These are phyloP conservation scores for Drosophila affinis DNA, from an alignment of 2,888 invertebrate genomes.

Conservation along the genomic window DNA sequence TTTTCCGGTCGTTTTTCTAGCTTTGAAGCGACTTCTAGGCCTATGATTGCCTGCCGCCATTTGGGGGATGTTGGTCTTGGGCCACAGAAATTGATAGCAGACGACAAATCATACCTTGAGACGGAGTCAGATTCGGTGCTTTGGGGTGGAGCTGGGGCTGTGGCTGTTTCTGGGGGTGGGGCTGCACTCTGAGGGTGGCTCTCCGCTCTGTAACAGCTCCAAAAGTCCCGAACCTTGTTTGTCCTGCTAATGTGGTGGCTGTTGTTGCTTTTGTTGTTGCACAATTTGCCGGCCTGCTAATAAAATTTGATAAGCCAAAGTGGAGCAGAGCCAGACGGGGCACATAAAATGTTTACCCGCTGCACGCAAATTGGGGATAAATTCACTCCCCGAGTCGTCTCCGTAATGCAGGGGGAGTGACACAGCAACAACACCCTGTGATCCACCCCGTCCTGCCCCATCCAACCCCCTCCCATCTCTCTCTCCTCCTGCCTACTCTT, in stretches of 20 bases:
- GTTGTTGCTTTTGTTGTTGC: slow-evolving; percentile 50
- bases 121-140: slow-evolving; percentile 33
- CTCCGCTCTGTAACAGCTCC: slow-evolving; percentile 34
- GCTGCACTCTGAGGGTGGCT: slow-evolving; percentile 62
- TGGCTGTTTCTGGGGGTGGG: slow-evolving; percentile 14
- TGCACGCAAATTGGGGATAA: slow-evolving; percentile 82
- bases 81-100: slow-evolving; percentile 70
- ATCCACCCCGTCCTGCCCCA: background rate
- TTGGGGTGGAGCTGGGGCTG: slow-evolving; percentile 41
- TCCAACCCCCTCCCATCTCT: too few relatives aligned
- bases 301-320: slow-evolving; percentile 78
- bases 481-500: background rate
- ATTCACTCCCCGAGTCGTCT: slow-evolving; percentile 43
- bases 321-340: slow-evolving; percentile 53
- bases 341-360: slow-evolving; percentile 73
- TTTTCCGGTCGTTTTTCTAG: slow-evolving; percentile 71
- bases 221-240: slow-evolving; percentile 25
- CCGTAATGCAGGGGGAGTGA: slow-evolving; percentile 64
- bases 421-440: slow-evolving; percentile 30
- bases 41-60: slow-evolving; percentile 1
- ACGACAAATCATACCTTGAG: slow-evolving; percentile 69
- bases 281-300: slow-evolving; percentile 76
- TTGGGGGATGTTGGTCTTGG: slow-evolving; percentile 39
- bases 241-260: slow-evolving; percentile 31
- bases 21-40: slow-evolving; percentile 35